A percentile compares a stretch with the other conserved stretches of the same genome.
phyloP scores from a whole-genome alignment of 2,113 vertebrate genomes.

The Dolichallabes microphthalmus region DNA sequence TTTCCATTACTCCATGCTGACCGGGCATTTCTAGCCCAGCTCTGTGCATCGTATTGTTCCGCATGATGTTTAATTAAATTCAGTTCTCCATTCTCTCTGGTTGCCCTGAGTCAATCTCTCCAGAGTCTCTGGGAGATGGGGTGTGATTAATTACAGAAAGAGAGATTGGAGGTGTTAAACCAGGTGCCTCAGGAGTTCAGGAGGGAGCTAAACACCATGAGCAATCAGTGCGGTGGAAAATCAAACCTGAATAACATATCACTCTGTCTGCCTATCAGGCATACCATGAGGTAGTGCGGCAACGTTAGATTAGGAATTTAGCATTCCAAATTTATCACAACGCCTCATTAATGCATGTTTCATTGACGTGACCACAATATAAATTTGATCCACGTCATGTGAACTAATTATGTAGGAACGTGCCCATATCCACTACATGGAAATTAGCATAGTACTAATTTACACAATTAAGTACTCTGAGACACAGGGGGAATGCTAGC shows the following conservation, averaged over 20 bases:
- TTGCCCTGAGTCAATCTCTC: constrained; percentile 44
- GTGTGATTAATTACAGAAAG: constrained; percentile 57
- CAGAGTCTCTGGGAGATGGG: constrained; percentile 44
- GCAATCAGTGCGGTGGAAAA: constrained; percentile 30
- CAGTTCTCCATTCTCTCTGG: constrained; percentile 19
- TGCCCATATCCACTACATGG: neutral
- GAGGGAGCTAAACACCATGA: constrained; percentile 4
- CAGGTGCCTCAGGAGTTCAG: constrained; percentile 30
- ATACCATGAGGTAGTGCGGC: neutral
- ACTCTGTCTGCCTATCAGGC: neutral
- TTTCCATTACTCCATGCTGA: constrained; percentile 36
- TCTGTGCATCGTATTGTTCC: constrained; percentile 44
- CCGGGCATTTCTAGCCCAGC: constrained; percentile 31
- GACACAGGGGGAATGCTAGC: neutral
- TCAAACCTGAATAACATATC: constrained; percentile 18
- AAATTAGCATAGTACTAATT: neutral
- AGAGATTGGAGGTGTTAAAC: constrained; percentile 34
- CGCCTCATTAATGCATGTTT: neutral
- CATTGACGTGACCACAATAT: neutral
- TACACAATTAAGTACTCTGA: neutral
- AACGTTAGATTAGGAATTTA: neutral
- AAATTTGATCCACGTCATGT: neutral
- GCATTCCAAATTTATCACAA: neutral
- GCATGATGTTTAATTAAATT: constrained; percentile 55
- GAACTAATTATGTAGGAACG: neutral